phyloP scores from a whole-genome alignment of 2,888 invertebrate species.

The Clanis bilineata region DNA sequence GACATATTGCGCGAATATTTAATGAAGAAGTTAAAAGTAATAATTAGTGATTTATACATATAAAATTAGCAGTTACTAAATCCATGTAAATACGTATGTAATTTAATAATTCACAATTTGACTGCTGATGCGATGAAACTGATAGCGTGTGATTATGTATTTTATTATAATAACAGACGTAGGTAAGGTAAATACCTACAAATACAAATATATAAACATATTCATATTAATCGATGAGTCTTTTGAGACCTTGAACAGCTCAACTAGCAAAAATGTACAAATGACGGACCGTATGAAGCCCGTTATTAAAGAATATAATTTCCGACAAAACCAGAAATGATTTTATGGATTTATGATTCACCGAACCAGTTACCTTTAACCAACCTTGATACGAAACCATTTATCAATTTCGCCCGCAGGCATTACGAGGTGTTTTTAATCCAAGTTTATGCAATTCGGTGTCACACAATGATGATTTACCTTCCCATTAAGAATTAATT shows the following conservation, averaged over 20 bases:
- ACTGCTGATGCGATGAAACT: not conserved
- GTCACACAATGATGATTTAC: slow-evolving; percentile 28
- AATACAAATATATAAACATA: not conserved
- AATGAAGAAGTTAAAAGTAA: no score
- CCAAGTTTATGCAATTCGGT: slow-evolving; percentile 24
- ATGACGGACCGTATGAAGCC: not conserved
- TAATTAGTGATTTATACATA: not conserved
- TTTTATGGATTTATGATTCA: slow-evolving; percentile 30
- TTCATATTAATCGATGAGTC: not conserved
- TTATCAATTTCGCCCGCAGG: slow-evolving; percentile 10
- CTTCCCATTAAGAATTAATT: slow-evolving; percentile 10
- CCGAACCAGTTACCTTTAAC: slow-evolving; percentile 32
- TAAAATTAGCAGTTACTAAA: not conserved
- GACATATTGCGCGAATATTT: no score
- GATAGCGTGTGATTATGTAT: not conserved
- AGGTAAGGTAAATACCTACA: not conserved
- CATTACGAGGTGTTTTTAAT: slow-evolving; percentile 16
- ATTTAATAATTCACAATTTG: not conserved
- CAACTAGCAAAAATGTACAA: not conserved
- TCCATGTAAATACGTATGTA: not conserved
- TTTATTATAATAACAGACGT: not conserved
- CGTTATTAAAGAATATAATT: slow-evolving; percentile 11
- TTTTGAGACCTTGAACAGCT: not conserved
- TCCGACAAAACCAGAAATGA: slow-evolving; percentile 17
- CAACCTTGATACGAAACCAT: slow-evolving; percentile 30